phyloP scores from a whole-genome alignment of 1,140 invertebrate genomes.

The Eumeta japonica region DNA sequence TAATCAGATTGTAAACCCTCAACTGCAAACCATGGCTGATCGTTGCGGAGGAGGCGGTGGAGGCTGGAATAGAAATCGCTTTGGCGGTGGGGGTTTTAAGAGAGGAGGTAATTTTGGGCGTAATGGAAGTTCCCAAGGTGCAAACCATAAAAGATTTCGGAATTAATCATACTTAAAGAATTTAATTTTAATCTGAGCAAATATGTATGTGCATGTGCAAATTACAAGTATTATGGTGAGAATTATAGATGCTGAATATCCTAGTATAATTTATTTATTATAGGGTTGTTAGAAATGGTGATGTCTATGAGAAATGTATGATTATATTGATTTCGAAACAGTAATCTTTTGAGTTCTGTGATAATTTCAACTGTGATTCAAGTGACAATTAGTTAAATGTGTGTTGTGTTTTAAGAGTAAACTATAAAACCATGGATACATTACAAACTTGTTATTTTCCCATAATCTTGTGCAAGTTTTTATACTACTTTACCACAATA shows the following conservation, averaged over 20 bases:
- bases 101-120: conserved; percentile 41
- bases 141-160: conserved; percentile 56
- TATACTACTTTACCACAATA: too few species aligned
- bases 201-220: neutral
- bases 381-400: conserved; percentile 26
- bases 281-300: neutral
- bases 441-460: too few species aligned
- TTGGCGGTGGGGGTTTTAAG: conserved; percentile 35
- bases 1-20: conserved; percentile 74
- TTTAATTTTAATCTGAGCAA: conserved; percentile 26
- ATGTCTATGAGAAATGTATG: neutral
- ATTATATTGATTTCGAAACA: neutral
- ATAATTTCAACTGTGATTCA: conserved; percentile 31
- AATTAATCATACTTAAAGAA: conserved; percentile 28
- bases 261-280: neutral
- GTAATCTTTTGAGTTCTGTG: conserved; percentile 30
- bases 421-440: too few species aligned
- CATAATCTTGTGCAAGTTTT: too few species aligned
- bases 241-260: neutral
- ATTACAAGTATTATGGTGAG: neutral
- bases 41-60: conserved; percentile 57
- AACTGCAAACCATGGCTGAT: conserved; percentile 60
- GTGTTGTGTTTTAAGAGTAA: too few species aligned
- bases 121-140: conserved; percentile 30
- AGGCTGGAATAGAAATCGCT: conserved; percentile 51